Evolutionary conservation across 2,797 vertebrate genomes (phyloP).

Genomic region (Brachyalestes nurse): DNA sequence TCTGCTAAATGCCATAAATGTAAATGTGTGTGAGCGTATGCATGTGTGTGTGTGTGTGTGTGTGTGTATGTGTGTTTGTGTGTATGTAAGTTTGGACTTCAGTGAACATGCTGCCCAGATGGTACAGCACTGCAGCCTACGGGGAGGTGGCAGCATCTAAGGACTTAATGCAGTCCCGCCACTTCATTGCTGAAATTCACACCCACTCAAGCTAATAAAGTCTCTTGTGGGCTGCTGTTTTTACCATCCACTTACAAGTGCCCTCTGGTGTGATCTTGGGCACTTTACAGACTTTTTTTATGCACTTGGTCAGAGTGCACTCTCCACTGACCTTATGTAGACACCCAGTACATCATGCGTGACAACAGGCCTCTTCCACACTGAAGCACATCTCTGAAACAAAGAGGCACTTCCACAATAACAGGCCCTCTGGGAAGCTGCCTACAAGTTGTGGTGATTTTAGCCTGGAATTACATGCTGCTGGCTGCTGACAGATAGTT

Average conservation of each 20-base stretch:
- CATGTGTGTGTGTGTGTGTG: no score
- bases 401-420: slow-evolving; percentile 31
- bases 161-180: slow-evolving; percentile 5
- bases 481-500: slow-evolving; percentile 49
- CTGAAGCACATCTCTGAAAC: slow-evolving; percentile 5
- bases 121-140: not conserved
- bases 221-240: not conserved
- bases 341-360: slow-evolving; percentile 23
- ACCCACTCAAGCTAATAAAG: slow-evolving; percentile 10
- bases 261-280: slow-evolving; percentile 24
- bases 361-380: not conserved
- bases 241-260: slow-evolving; percentile 9
- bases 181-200: slow-evolving; percentile 17
- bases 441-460: slow-evolving; percentile 46
- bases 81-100: slow-evolving; percentile 17
- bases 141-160: slow-evolving; percentile 8
- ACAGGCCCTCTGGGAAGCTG: slow-evolving; percentile 31
- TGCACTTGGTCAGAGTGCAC: slow-evolving; percentile 27
- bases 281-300: slow-evolving; percentile 21
- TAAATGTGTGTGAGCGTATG: no score
- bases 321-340: slow-evolving; percentile 17
- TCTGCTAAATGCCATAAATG: no score
- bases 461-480: slow-evolving; percentile 31
- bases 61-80: not conserved
- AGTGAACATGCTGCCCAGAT: slow-evolving; percentile 18